A percentile compares a stretch with the other conserved stretches of the same genome.
Conservation (phyloP, 2,888 invertebrate genomes). For the Drosophila neonasuta region DNA sequence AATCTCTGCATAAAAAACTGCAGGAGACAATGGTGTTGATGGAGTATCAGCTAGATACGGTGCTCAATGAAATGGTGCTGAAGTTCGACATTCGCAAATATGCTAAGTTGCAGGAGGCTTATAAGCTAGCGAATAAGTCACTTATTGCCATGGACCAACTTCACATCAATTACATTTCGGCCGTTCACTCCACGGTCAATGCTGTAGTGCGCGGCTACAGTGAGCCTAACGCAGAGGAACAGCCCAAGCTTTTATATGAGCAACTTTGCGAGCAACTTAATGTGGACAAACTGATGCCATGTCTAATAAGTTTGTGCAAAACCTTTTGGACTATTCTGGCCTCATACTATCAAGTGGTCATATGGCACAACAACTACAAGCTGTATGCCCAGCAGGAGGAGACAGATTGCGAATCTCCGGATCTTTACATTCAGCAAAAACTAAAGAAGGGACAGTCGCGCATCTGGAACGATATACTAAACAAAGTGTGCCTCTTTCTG, state of each 20-base stretch:
- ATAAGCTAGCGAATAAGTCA: conserved; percentile 93
- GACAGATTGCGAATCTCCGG: conserved; percentile 84
- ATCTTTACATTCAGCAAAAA: conserved; percentile 92
- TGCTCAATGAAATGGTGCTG: conserved; percentile 87
- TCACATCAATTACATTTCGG: conserved; percentile 96
- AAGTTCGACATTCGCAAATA: conserved; percentile 91
- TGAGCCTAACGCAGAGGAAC: conserved; percentile 82
- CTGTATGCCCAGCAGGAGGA: conserved; percentile 75
- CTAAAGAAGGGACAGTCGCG: conserved; percentile 92
- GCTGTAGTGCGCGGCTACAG: conserved; percentile 84
- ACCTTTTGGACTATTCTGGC: conserved; percentile 91
- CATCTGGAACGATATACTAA: conserved; percentile 97
- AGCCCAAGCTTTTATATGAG: conserved; percentile 88
- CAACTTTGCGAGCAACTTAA: conserved; percentile 87
- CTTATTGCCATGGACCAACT: conserved; percentile 96
- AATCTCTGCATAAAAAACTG: conserved; percentile 91
- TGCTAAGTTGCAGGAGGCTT: conserved; percentile 92
- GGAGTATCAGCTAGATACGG: conserved; percentile 94
- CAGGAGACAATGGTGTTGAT: conserved; percentile 95
- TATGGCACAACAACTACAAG: conserved; percentile 82
- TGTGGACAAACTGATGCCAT: conserved; percentile 83
- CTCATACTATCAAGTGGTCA: conserved; percentile 86
- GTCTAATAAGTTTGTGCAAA: conserved; percentile 93
- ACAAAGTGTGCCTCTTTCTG: conserved; percentile 92
- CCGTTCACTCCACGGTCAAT: conserved; percentile 91